A percentile compares a stretch with the other conserved stretches of the same genome.
Conservation (phyloP, 2,888 invertebrate species). For the Euzetes globulus region DNA sequence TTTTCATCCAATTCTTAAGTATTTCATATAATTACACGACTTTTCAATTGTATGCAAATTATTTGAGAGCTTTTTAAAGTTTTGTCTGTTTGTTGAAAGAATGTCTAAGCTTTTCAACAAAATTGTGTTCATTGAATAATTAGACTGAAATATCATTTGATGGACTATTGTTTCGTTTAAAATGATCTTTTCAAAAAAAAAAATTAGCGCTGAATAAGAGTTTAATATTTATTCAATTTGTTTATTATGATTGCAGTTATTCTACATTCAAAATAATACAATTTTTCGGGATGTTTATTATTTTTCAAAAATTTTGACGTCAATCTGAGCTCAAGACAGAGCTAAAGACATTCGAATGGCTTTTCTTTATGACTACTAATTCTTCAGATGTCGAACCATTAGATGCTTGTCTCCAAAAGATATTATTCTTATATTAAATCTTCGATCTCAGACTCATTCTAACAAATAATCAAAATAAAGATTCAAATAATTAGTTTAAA, state of each 20-base stretch:
- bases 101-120: background rate
- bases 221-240: background rate
- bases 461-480: too few relatives aligned
- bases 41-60: background rate
- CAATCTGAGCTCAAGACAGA: background rate
- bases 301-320: background rate
- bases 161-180: background rate
- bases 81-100: background rate
- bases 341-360: too few relatives aligned
- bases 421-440: too few relatives aligned
- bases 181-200: too few relatives aligned
- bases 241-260: constrained; percentile 1
- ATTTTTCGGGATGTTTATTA: constrained; percentile 6
- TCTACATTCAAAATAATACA: background rate
- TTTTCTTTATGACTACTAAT: too few relatives aligned
- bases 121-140: background rate
- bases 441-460: too few relatives aligned
- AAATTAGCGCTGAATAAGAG: too few relatives aligned
- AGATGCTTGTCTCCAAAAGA: too few relatives aligned
- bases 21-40: background rate
- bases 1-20: too few relatives aligned
- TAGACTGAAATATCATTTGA: background rate
- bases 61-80: background rate
- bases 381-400: too few relatives aligned
- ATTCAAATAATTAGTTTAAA: too few relatives aligned